Conservation (phyloP, 2,888 invertebrate genomes). For the Dicyrtoma fusca region DNA sequence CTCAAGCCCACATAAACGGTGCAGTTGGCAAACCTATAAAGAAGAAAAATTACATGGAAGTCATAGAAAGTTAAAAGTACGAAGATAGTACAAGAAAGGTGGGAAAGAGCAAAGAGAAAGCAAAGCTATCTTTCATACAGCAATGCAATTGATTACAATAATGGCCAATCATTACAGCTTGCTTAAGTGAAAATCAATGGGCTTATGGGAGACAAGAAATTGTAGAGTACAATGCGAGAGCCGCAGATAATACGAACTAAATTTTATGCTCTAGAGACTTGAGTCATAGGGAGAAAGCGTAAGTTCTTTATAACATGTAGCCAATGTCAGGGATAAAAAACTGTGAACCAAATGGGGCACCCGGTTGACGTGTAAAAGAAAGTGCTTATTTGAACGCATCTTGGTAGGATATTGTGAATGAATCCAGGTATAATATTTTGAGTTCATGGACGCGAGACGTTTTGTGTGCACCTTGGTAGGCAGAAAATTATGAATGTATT, state of each 20-base stretch:
- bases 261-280: not conserved
- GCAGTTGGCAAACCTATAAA: conserved; percentile 77
- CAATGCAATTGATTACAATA: conserved; percentile 24
- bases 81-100: not conserved
- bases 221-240: not conserved
- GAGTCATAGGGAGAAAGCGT: not conserved
- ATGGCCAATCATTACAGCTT: conserved; percentile 28
- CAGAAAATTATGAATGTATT: too few species aligned
- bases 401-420: too few species aligned
- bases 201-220: not conserved
- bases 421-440: too few species aligned
- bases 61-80: not conserved
- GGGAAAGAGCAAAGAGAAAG: conserved; percentile 3
- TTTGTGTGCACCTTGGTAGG: too few species aligned
- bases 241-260: too few species aligned
- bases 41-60: not conserved
- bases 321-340: not conserved
- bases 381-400: not conserved
- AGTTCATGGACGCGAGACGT: too few species aligned
- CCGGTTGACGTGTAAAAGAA: not conserved
- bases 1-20: conserved; percentile 90
- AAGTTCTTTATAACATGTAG: not conserved
- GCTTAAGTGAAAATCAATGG: conserved; percentile 28
- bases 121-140: conserved; percentile 12
- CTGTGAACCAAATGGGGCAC: too few species aligned